phyloP scores from a whole-genome alignment of 1,140 invertebrate genomes.

The Arctopsyche grandis region DNA sequence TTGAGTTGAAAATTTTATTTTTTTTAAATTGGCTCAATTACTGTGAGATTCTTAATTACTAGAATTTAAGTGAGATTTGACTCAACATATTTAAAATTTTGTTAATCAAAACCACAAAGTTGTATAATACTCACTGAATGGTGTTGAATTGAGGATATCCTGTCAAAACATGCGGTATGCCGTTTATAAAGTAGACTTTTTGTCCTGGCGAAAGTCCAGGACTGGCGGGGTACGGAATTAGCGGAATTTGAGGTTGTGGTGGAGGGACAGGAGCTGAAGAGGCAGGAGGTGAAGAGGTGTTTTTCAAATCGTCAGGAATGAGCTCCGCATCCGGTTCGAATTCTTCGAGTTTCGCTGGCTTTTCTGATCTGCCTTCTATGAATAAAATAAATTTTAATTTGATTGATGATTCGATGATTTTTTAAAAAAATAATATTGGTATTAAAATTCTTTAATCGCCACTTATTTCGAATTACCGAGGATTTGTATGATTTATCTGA shows the following conservation, averaged over 20 bases:
- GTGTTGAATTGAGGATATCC: slow-evolving; percentile 25
- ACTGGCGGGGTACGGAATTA: too few relatives aligned
- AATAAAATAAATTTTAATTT: neutral
- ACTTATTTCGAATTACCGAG: too few relatives aligned
- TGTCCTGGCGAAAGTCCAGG: slow-evolving; percentile 37
- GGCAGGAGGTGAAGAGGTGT: neutral
- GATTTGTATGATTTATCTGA: too few relatives aligned
- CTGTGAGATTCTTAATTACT: too few relatives aligned
- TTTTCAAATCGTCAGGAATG: slow-evolving; percentile 25
- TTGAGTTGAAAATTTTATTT: too few relatives aligned
- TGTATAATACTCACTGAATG: slow-evolving; percentile 24
- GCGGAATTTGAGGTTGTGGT: neutral
- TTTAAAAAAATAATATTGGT: too few relatives aligned
- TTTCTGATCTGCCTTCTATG: too few relatives aligned
- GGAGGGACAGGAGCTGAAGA: neutral
- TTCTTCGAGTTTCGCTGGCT: slow-evolving; percentile 34
- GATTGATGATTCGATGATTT: neutral
- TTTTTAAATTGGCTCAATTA: too few relatives aligned
- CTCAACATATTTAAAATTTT: too few relatives aligned
- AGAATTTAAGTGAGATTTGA: too few relatives aligned
- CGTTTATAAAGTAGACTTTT: slow-evolving; percentile 55
- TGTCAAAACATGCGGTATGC: slow-evolving; percentile 55
- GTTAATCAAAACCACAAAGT: too few relatives aligned
- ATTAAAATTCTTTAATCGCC: too few relatives aligned
- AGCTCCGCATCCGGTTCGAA: slow-evolving; percentile 44